Base-by-base conservation (phyloP, 1,140 invertebrate species). In the Manduca sexta region DNA sequence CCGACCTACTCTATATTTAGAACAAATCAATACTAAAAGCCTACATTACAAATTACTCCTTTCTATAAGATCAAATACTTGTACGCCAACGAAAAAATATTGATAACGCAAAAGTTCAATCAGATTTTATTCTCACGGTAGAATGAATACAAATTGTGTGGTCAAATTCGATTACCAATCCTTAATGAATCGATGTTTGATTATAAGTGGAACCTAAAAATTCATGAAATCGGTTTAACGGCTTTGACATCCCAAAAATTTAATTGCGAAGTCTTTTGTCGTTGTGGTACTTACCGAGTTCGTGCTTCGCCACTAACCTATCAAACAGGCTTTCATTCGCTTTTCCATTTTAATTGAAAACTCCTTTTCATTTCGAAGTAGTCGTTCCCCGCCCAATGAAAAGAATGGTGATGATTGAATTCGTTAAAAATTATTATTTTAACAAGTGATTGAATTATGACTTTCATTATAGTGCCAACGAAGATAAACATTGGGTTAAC, bases 321-420 rank as follows among this genome's bases (percentile, higher is more conserved):
- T 45, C 45, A 39, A 40, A 40, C 50, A 41, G 46, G 13, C 16
- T 50, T 47, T 47, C 44, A 58, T 52, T 58, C 34, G 21, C 34
- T 44, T 42, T 59, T 51, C 45, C 37, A 16, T 48, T 52, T 60
- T 60, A 60, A 55, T 60, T 60, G 49, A 55, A 59, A 52, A 54
- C 51, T 51, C 52, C 29, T 48, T 33, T 53, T 53, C 44, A 51
- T 42, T 44, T 31, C 38, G 13, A 17, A 39, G 45, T 37, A 57
- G 26, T 48, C 48, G 44, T 37, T 48, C 12, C 31, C 34, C 26
- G 10, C 35, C 34, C 29, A 35, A 44, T 56, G 39, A 51, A 48
- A 45, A 48, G 30, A 48, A 44, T 52, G 35, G 38, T 35, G 41
- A 31, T 29, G 41, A 45, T 33, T 48, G 18, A 52, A 47, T 18